phyloP scores from a whole-genome alignment of 2,888 invertebrate species.

The Heliconius charithonia region DNA sequence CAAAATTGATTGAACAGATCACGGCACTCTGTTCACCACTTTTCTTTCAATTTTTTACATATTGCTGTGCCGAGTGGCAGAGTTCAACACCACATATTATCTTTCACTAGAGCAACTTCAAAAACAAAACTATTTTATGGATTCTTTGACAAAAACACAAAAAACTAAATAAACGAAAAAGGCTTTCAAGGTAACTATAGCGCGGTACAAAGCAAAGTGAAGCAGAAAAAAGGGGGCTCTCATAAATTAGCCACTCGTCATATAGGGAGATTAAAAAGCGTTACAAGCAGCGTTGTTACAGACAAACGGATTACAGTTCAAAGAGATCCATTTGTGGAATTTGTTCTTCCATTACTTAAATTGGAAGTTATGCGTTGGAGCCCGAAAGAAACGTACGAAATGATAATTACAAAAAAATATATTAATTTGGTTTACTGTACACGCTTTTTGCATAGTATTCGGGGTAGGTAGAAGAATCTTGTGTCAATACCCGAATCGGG shows the following conservation, averaged over 20 bases:
- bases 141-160: neutral
- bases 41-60: too few species aligned
- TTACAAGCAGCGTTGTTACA: conserved; percentile 41
- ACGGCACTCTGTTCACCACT: too few species aligned
- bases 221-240: conserved; percentile 10
- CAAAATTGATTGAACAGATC: neutral
- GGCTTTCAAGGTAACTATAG: conserved; percentile 1
- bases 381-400: neutral
- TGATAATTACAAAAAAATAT: neutral
- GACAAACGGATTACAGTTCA: conserved; percentile 56
- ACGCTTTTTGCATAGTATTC: neutral
- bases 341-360: conserved; percentile 64
- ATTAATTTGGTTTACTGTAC: neutral
- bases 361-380: conserved; percentile 50
- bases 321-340: conserved; percentile 57
- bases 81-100: neutral
- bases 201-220: conserved; percentile 1
- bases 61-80: neutral
- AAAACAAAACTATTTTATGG: too few species aligned
- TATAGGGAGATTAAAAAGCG: conserved; percentile 34
- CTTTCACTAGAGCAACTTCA: neutral
- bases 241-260: conserved; percentile 28
- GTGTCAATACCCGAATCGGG: too few species aligned
- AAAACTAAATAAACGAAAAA: neutral
- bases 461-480: neutral